These are phyloP conservation scores for Dreissena rostriformis DNA, from an alignment of 1,140 invertebrate species.

Conservation along the genomic window DNA sequence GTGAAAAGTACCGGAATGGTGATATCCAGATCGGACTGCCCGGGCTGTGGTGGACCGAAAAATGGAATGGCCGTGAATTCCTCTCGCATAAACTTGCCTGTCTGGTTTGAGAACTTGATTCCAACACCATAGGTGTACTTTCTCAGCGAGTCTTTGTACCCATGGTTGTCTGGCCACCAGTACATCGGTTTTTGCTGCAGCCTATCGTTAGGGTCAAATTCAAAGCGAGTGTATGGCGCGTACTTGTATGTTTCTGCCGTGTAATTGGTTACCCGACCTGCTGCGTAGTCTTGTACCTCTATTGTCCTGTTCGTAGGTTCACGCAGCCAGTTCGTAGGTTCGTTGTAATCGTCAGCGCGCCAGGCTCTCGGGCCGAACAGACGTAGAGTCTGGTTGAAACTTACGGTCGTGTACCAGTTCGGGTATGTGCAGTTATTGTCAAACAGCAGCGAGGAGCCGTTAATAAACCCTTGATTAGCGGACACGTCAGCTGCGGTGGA, in stretches of 20 bases:
- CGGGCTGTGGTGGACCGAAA: slow-evolving; percentile 81
- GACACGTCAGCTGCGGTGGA: slow-evolving; percentile 97
- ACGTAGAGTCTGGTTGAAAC: slow-evolving; percentile 98
- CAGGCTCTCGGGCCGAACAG: slow-evolving; percentile 96
- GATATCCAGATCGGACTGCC: slow-evolving; percentile 81
- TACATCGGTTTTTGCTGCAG: slow-evolving; percentile 44
- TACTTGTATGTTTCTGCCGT: slow-evolving; percentile 94
- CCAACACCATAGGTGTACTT: slow-evolving; percentile 90
- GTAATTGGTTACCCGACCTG: slow-evolving; percentile 90
- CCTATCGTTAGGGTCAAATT: slow-evolving; percentile 41
- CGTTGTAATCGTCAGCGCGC: slow-evolving; percentile 81
- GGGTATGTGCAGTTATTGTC: slow-evolving; percentile 97
- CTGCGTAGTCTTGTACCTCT: slow-evolving; percentile 79
- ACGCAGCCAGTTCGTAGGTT: slow-evolving; percentile 80
- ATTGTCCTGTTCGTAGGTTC: slow-evolving; percentile 81
- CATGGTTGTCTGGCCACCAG: slow-evolving; percentile 88
- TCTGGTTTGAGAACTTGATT: slow-evolving; percentile 96
- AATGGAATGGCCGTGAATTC: slow-evolving; percentile 72
- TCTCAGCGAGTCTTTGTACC: slow-evolving; percentile 90
- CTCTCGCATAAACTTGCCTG: slow-evolving; percentile 83
- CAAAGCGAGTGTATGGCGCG: slow-evolving; percentile 90
- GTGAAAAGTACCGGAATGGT: slow-evolving; percentile 96
- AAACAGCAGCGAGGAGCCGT: slow-evolving; percentile 97
- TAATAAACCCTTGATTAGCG: slow-evolving; percentile 92
- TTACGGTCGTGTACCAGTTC: slow-evolving; percentile 93